Percentiles rank a stretch among this genome's conserved stretches.
phyloP scores from a whole-genome alignment of 2,113 vertebrate species.

The Oplegnathus fasciatus region DNA sequence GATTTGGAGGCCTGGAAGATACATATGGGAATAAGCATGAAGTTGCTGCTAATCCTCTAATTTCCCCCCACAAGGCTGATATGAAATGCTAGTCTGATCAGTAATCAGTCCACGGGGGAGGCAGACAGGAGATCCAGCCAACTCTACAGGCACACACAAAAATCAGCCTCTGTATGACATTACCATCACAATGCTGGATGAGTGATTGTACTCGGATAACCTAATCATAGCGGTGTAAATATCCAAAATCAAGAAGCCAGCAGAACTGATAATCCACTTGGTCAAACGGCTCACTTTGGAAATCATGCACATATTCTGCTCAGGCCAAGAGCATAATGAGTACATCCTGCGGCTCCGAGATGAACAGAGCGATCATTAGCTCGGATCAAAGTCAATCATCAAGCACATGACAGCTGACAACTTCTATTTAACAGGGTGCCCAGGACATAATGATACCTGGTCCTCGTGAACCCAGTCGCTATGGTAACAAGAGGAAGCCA shows the following conservation, averaged over 20 bases:
- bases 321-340: constrained; percentile 32
- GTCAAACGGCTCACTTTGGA: constrained; percentile 47
- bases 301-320: constrained; percentile 24
- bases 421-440: constrained; percentile 47
- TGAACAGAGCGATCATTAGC: constrained; percentile 60
- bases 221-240: constrained; percentile 52
- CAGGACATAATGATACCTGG: constrained; percentile 41
- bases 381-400: constrained; percentile 64
- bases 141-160: constrained; percentile 47
- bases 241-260: constrained; percentile 52
- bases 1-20: constrained; percentile 80
- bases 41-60: constrained; percentile 85
- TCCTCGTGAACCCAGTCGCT: constrained; percentile 31
- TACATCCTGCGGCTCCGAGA: constrained; percentile 22
- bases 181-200: constrained; percentile 58
- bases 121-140: constrained; percentile 50
- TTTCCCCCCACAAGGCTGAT: constrained; percentile 79
- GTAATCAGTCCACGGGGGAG: constrained; percentile 78
- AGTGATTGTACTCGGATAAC: constrained; percentile 48
- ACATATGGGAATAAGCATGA: constrained; percentile 76
- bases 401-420: constrained; percentile 63
- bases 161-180: constrained; percentile 56
- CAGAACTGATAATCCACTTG: not conserved
- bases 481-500: constrained; percentile 55
- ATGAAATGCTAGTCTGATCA: constrained; percentile 74